Evolutionary conservation across 1,140 invertebrate species (phyloP).

Genomic region (Monochamus saltuarius): DNA sequence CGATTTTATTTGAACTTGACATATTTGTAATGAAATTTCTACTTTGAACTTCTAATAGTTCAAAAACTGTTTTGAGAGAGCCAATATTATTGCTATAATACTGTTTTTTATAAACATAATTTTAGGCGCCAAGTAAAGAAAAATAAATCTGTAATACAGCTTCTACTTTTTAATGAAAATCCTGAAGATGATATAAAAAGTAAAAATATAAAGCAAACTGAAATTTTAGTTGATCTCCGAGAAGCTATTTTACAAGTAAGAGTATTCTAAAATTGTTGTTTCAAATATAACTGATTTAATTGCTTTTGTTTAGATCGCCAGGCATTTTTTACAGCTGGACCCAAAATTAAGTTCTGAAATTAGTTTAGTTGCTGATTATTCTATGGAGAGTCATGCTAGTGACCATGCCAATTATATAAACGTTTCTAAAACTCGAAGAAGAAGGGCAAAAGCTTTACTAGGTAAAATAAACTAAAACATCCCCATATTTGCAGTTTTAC

Average conservation of each 20-base stretch:
- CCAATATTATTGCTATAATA: too few species aligned
- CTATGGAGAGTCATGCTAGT: constrained; percentile 89
- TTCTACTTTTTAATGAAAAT: constrained; percentile 82
- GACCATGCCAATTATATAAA: constrained; percentile 94
- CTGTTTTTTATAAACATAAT: constrained; percentile 14
- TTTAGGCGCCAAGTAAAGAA: constrained; percentile 83
- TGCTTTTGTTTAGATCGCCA: constrained; percentile 68
- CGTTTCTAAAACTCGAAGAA: constrained; percentile 80
- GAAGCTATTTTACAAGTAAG: constrained; percentile 83
- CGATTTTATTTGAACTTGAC: too few species aligned
- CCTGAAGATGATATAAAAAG: constrained; percentile 83
- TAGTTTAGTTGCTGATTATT: constrained; percentile 89
- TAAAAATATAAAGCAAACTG: constrained; percentile 95
- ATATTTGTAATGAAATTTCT: too few species aligned
- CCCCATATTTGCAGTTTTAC: constrained; percentile 9
- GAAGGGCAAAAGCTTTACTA: constrained; percentile 91
- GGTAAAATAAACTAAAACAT: constrained; percentile 52
- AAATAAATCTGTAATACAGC: constrained; percentile 87
- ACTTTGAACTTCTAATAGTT: too few species aligned
- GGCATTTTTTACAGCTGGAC: constrained; percentile 85
- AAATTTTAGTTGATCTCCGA: constrained; percentile 92
- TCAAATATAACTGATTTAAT: not conserved
- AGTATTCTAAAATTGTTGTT: constrained; percentile 1
- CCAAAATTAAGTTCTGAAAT: constrained; percentile 71
- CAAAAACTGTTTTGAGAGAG: too few species aligned